A percentile compares a stretch with the other conserved stretches of the same genome.
Conservation (phyloP, 2,888 invertebrate species). For the Athalia circularis region DNA sequence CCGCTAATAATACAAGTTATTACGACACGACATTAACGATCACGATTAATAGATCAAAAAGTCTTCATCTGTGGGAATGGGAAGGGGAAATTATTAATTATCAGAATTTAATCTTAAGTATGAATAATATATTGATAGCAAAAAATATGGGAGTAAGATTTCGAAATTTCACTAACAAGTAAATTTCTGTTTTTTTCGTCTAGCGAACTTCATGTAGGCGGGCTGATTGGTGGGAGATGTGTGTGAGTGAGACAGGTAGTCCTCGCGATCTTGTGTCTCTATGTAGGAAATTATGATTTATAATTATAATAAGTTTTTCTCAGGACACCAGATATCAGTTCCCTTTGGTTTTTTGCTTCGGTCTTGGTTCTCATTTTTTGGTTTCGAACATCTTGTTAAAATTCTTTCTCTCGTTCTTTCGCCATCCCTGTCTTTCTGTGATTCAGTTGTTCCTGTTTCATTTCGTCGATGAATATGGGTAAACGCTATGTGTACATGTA, state of each 20-base stretch:
- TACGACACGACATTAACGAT: no score
- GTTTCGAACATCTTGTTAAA: neutral
- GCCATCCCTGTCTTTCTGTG: neutral
- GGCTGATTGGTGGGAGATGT: constrained; percentile 73
- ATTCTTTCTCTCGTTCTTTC: neutral
- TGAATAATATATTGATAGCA: neutral
- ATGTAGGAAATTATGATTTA: constrained; percentile 52
- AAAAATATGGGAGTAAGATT: neutral
- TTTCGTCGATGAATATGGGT: neutral
- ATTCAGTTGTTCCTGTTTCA: neutral
- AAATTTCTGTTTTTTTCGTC: constrained; percentile 68
- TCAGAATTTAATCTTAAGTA: neutral
- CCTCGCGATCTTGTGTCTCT: constrained; percentile 52
- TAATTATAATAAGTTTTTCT: no score
- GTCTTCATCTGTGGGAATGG: no score
- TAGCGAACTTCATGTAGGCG: constrained; percentile 73
- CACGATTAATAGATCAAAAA: no score
- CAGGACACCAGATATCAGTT: no score
- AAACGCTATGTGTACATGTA: neutral
- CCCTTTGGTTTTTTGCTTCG: neutral
- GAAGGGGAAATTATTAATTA: no score
- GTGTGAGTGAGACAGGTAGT: constrained; percentile 74
- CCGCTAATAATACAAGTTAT: no score
- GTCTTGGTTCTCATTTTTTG: neutral
- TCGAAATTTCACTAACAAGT: constrained; percentile 33